phyloP scores from a whole-genome alignment of 2,797 vertebrate genomes.

The Periophthalmus magnuspinnatus region DNA sequence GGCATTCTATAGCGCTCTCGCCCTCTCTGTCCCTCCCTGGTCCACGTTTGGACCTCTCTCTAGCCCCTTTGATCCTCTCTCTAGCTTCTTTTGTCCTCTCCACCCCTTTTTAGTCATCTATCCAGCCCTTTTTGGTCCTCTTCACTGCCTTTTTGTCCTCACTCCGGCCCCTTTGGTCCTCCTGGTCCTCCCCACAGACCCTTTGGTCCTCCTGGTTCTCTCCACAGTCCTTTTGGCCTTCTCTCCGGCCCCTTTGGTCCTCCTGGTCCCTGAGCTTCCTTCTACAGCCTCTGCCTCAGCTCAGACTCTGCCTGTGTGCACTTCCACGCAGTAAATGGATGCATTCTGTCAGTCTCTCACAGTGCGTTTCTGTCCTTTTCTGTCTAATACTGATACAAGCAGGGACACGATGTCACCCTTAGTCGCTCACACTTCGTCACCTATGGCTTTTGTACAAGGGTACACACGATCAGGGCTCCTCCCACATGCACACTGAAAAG shows the following conservation, averaged over 20 bases:
- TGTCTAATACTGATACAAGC: constrained; percentile 33
- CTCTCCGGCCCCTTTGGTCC: not conserved
- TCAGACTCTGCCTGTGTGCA: constrained; percentile 24
- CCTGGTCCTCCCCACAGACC: constrained; percentile 52
- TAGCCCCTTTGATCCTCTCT: not conserved
- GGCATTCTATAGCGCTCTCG: constrained; percentile 49
- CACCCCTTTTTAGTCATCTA: not conserved
- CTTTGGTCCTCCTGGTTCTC: constrained; percentile 65
- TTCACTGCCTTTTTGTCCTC: no score
- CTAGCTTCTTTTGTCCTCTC: not conserved
- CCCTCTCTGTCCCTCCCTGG: not conserved
- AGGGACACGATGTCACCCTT: constrained; percentile 45
- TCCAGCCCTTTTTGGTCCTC: not conserved
- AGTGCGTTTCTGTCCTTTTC: constrained; percentile 16
- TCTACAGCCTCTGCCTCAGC: constrained; percentile 35
- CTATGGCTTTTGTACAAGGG: not conserved
- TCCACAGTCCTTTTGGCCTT: constrained; percentile 33
- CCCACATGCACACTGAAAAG: not conserved
- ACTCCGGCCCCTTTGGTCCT: constrained; percentile 34
- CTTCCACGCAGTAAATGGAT: not conserved
- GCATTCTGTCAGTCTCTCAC: constrained; percentile 3
- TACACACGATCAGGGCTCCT: not conserved
- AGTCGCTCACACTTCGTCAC: not conserved
- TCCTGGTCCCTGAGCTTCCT: constrained; percentile 23
- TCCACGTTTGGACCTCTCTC: not conserved